Base-by-base conservation (phyloP, 1,140 invertebrate genomes). In the Carcinoscorpius rotundicauda region DNA sequence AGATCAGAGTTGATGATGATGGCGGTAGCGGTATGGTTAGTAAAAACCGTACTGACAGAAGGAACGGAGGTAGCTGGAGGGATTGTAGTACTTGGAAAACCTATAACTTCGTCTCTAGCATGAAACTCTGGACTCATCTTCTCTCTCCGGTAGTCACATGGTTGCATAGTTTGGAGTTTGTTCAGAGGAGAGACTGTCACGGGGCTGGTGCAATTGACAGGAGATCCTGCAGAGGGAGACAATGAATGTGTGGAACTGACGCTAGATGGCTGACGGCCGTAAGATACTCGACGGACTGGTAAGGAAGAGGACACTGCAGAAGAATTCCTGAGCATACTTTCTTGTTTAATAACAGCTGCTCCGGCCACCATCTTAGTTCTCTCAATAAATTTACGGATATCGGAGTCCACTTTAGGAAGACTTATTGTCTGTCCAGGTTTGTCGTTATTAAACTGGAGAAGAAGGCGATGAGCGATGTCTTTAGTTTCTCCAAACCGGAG, bases 111-210 rank as follows among this genome's bases (percentile, higher is more conserved):
- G 83, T 82, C 6, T 84, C 76, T 10, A 82, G 84, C 59, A 86
- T 76, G 68, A 84, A 86, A 59, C 81, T 80, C 56, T 10, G 84
- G 81, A 56, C 62, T 49, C 8, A 61, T 52, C 6, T 49, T 49
- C 6, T 55, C 53, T 6, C 73, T 91, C 29, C 91, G 83, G 74
- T 90, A 95, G 75, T 95, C 92, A 75, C 93, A 94, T 3, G 92
- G 92, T 75, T 95, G 91, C 92, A 97, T 95, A 71, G 86, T 94
- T 77, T 95, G 91, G 49, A 96, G 78, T 72, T 90, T 83, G 75
- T 89, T 93, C 52, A 96, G 79, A 3, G 93, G 89, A 5, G 90
- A 91, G 5, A 72, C 71, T 6, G 74, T 70, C 29, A 75, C 64
- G 5, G 77, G 77, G 64, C 74, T 77, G 49, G 73, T 72, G 64